Conservation (phyloP, 2,888 invertebrate species). For the Drosophila subquinaria region DNA sequence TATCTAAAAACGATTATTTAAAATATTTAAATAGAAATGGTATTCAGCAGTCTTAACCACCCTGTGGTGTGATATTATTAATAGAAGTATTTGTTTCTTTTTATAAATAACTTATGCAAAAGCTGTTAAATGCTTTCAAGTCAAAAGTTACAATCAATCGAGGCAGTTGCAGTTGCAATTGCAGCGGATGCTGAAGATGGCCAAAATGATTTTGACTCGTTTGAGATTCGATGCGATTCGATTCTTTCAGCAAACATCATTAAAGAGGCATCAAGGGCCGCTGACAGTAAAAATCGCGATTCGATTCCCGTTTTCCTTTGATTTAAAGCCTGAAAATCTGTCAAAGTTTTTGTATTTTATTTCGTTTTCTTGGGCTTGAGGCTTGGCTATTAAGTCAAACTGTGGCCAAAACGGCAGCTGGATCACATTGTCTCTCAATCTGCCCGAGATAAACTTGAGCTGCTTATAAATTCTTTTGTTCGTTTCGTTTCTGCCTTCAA, state of each 20-base stretch:
- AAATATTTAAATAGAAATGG: neutral
- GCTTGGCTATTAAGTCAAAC: slow-evolving; percentile 62
- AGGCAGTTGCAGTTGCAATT: neutral
- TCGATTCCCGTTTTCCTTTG: slow-evolving; percentile 14
- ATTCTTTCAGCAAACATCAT: slow-evolving; percentile 43
- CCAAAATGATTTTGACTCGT: slow-evolving; percentile 4
- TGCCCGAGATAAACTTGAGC: slow-evolving; percentile 64
- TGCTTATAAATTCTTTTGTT: slow-evolving; percentile 77
- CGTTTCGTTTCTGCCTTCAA: slow-evolving; percentile 3
- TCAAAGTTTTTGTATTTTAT: slow-evolving; percentile 25
- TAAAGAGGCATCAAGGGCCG: slow-evolving; percentile 49
- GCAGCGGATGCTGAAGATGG: slow-evolving; percentile 1
- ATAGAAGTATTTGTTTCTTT: neutral
- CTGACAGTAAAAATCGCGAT: slow-evolving; percentile 28
- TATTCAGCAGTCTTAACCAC: neutral
- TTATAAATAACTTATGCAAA: slow-evolving; percentile 9
- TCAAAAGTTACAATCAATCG: neutral
- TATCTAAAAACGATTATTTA: too few relatives aligned
- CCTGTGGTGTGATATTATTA: too few relatives aligned
- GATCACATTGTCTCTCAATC: slow-evolving; percentile 69
- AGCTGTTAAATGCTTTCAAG: slow-evolving; percentile 2
- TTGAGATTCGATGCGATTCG: slow-evolving; percentile 6
- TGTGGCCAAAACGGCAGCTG: slow-evolving; percentile 39
- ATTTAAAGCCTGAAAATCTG: slow-evolving; percentile 40
- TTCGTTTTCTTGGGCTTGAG: neutral